Evolutionary conservation across 1,140 invertebrate genomes (phyloP).

Genomic region (Teleopsis dalmanni): DNA sequence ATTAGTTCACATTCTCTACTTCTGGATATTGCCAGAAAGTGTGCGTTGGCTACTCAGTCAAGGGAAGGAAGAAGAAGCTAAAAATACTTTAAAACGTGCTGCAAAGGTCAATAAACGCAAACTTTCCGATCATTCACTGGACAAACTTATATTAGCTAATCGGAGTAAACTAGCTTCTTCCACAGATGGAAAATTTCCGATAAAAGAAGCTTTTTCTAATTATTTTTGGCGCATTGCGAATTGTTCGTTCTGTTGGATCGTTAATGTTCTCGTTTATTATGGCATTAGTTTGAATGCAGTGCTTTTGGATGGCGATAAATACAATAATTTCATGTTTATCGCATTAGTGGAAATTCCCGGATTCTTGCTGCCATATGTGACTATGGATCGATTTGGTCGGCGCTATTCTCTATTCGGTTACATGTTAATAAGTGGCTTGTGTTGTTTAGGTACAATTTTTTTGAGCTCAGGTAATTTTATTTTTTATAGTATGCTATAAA

Average conservation of each 20-base stretch:
- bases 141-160: constrained; percentile 41
- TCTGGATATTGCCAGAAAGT: constrained; percentile 56
- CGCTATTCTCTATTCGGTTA: constrained; percentile 51
- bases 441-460: constrained; percentile 37
- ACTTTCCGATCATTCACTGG: constrained; percentile 50
- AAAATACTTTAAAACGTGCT: constrained; percentile 52
- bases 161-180: constrained; percentile 39
- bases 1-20: constrained; percentile 54
- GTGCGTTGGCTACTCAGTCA: constrained; percentile 69
- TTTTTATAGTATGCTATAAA: constrained; percentile 14
- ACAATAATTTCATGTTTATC: constrained; percentile 64
- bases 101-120: constrained; percentile 61
- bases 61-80: constrained; percentile 56
- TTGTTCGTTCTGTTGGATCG: constrained; percentile 62
- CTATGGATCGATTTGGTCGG: constrained; percentile 59
- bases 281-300: constrained; percentile 73
- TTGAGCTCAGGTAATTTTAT: constrained; percentile 24
- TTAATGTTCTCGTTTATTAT: constrained; percentile 69
- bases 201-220: constrained; percentile 50
- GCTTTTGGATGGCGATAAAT: constrained; percentile 62
- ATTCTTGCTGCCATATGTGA: constrained; percentile 56
- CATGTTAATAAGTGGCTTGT: constrained; percentile 54
- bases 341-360: constrained; percentile 64
- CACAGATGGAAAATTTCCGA: constrained; percentile 38
- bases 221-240: constrained; percentile 55